A percentile compares a stretch with the other conserved stretches of the same genome.
Conservation (phyloP, 2,888 invertebrate species). For the Hypomecis atomaria region DNA sequence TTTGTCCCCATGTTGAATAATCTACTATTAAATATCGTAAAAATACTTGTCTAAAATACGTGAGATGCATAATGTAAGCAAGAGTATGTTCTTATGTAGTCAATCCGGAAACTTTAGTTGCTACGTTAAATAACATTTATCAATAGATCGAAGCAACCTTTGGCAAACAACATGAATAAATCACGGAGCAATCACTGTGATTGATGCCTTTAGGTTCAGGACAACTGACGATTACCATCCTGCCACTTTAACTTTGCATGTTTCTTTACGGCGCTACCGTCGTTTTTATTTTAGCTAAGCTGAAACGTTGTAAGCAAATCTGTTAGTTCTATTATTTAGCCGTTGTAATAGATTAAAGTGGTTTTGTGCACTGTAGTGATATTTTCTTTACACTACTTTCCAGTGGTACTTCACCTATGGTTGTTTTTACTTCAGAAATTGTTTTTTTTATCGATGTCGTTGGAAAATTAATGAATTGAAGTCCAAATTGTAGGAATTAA, state of each 20-base stretch:
- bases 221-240: slow-evolving; percentile 15
- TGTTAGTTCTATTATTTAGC: neutral
- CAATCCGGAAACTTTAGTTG: neutral
- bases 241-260: neutral
- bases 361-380: neutral
- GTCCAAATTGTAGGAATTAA: slow-evolving; percentile 4
- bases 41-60: too few relatives aligned
- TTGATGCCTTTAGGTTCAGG: slow-evolving; percentile 28
- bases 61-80: too few relatives aligned
- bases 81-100: too few relatives aligned
- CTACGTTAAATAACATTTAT: slow-evolving; percentile 17
- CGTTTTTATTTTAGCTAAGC: neutral
- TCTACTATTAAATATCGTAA: too few relatives aligned
- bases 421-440: slow-evolving; percentile 4
- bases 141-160: slow-evolving; percentile 43
- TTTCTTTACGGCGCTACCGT: neutral
- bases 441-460: neutral
- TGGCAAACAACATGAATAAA: slow-evolving; percentile 45
- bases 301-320: neutral
- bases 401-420: neutral
- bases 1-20: too few relatives aligned
- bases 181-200: slow-evolving; percentile 41
- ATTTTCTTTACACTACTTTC: neutral
- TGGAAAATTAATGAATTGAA: slow-evolving; percentile 3
- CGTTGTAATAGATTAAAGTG: neutral